Evolutionary conservation across 2,113 vertebrate genomes (phyloP).

Genomic region (Scalopus aquaticus): DNA sequence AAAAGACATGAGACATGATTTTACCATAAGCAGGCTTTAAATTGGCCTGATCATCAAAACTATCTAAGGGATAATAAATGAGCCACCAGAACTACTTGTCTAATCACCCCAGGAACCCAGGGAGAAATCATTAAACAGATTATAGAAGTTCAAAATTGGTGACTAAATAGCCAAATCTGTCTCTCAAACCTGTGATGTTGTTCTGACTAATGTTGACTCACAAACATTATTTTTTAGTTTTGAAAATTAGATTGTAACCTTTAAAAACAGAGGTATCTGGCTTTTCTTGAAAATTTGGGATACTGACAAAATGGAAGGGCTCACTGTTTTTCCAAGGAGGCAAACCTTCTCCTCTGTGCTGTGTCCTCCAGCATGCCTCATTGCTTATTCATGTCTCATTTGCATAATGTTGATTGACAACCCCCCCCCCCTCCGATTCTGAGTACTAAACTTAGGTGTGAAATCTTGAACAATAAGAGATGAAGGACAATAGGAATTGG

Average conservation of each 20-base stretch:
- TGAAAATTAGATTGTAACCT: conserved; percentile 20
- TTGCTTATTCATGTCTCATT: neutral
- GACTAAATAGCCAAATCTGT: neutral
- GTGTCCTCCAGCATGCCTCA: rapidly evolving
- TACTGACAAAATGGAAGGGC: neutral
- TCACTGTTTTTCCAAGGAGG: neutral
- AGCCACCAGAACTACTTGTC: neutral
- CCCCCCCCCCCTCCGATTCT: neutral
- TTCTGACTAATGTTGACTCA: neutral
- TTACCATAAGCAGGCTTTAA: neutral
- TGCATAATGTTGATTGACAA: neutral
- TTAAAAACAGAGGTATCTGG: neutral
- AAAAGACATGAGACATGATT: neutral
- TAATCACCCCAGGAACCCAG: neutral
- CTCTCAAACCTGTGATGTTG: neutral
- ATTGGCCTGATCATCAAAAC: neutral
- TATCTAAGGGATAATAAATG: neutral
- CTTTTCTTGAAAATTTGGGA: neutral
- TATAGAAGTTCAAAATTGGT: neutral
- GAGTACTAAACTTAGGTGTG: neutral
- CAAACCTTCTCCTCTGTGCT: neutral
- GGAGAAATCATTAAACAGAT: conserved; percentile 16
- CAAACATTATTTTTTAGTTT: neutral
- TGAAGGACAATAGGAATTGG: neutral
- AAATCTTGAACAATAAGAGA: neutral